These are phyloP conservation scores for Anoplolepis gracilipes DNA, from an alignment of 1,140 invertebrate species.

Conservation along the genomic window DNA sequence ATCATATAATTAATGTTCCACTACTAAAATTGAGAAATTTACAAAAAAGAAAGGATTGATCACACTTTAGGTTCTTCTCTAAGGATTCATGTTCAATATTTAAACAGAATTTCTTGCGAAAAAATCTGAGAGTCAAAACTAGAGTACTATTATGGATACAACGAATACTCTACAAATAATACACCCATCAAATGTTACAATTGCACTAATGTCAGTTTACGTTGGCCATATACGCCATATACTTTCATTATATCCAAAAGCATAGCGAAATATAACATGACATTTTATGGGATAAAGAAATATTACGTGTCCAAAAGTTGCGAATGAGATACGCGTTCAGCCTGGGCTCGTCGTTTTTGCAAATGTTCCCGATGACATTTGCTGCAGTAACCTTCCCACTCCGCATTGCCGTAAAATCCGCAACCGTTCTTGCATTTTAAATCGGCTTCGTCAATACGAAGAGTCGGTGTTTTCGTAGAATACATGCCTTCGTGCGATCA, in stretches of 20 bases:
- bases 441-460: slow-evolving; percentile 93
- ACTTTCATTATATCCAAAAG: neutral
- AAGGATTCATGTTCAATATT: too few relatives aligned
- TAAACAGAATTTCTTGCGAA: too few relatives aligned
- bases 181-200: too few relatives aligned
- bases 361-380: slow-evolving; percentile 93
- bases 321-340: slow-evolving; percentile 73
- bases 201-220: too few relatives aligned
- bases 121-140: too few relatives aligned
- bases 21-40: too few relatives aligned
- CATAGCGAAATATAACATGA: neutral
- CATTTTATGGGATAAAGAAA: neutral
- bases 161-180: too few relatives aligned
- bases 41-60: too few relatives aligned
- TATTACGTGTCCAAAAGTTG: slow-evolving; percentile 79
- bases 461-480: slow-evolving; percentile 90
- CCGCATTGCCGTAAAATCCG: slow-evolving; percentile 98
- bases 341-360: slow-evolving; percentile 88
- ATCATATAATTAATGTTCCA: too few relatives aligned
- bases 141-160: too few relatives aligned
- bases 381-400: slow-evolving; percentile 99
- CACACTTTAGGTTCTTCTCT: too few relatives aligned
- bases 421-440: slow-evolving; percentile 98
- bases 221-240: too few relatives aligned
- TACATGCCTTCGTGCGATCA: slow-evolving; percentile 85